Percentiles rank a stretch among this genome's conserved stretches.
phyloP scores from a whole-genome alignment of 2,113 vertebrate species.

The Uria aalge region DNA sequence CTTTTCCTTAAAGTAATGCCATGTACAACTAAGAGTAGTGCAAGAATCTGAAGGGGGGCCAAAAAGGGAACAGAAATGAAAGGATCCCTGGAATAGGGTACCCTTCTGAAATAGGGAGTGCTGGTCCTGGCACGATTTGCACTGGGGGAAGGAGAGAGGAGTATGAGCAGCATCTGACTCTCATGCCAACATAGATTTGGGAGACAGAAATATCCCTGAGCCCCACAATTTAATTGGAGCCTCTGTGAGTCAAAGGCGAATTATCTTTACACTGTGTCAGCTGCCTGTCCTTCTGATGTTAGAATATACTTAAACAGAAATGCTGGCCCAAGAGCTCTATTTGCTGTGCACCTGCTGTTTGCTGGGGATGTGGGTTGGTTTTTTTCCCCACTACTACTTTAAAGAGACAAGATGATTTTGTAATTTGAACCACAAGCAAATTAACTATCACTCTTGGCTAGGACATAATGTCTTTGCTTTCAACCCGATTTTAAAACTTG shows the following conservation, averaged over 20 bases:
- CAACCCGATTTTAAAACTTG: neutral
- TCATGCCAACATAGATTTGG: accelerated
- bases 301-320: neutral
- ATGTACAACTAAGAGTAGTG: neutral
- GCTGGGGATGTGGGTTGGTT: neutral
- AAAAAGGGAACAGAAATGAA: neutral
- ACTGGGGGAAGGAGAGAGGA: neutral
- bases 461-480: neutral
- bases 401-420: neutral
- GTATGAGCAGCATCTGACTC: neutral
- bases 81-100: neutral
- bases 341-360: neutral
- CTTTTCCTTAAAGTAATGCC: neutral
- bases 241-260: neutral
- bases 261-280: neutral
- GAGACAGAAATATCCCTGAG: neutral
- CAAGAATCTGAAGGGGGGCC: neutral
- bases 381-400: neutral
- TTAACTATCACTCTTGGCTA: neutral
- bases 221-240: neutral
- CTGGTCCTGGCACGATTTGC: neutral
- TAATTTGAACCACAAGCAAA: neutral
- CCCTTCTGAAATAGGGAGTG: neutral
- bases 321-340: neutral
- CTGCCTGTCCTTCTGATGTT: neutral